A percentile compares a stretch with the other conserved stretches of the same genome.
Evolutionary conservation across 2,113 vertebrate genomes (phyloP).

Genomic region (Pandion haliaetus): DNA sequence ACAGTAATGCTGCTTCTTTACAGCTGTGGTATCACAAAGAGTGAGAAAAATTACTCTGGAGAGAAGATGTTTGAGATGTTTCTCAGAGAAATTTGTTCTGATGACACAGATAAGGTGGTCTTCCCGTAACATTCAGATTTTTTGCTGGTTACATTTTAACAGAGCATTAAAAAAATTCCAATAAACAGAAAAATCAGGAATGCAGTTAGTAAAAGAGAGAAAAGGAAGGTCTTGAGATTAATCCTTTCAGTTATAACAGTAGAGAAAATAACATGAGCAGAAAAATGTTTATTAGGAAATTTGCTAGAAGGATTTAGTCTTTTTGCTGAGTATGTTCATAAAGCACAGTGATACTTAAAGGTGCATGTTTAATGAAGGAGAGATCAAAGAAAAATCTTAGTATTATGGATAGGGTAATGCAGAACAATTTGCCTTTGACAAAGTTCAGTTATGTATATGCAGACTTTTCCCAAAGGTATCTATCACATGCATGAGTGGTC

Average conservation of each 20-base stretch:
- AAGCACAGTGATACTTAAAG: background rate
- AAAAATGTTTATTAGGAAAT: background rate
- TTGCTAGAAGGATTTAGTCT: background rate
- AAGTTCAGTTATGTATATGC: background rate
- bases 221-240: background rate
- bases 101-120: background rate
- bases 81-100: background rate
- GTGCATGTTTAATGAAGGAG: rapidly evolving
- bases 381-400: background rate
- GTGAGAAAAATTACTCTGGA: background rate
- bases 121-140: background rate
- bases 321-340: background rate
- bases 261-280: background rate
- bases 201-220: background rate
- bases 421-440: background rate
- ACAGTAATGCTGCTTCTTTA: background rate
- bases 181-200: background rate
- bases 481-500: background rate
- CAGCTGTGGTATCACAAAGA: background rate
- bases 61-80: background rate
- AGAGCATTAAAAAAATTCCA: background rate
- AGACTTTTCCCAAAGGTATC: background rate
- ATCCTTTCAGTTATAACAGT: background rate
- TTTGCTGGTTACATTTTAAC: background rate
- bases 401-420: background rate